Evolutionary conservation across 2,888 invertebrate genomes (phyloP).

Genomic region (Hyposoter dolosus): DNA sequence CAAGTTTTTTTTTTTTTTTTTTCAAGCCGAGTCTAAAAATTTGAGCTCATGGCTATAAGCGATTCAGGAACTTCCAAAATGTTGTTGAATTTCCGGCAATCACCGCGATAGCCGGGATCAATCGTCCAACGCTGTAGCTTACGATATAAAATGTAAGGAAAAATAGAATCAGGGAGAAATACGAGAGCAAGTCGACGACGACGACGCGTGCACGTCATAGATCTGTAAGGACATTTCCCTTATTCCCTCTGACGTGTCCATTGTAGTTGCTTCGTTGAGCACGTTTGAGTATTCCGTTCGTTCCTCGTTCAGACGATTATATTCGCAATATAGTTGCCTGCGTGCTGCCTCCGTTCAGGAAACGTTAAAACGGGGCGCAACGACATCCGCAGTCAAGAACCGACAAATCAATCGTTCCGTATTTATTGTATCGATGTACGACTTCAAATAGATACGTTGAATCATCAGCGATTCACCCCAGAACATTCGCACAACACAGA

Average conservation of each 20-base stretch:
- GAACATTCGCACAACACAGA: background rate
- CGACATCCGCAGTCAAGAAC: constrained; percentile 71
- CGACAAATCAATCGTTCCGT: constrained; percentile 74
- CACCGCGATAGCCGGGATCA: constrained; percentile 18
- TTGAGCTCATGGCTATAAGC: background rate
- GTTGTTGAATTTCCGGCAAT: constrained; percentile 37
- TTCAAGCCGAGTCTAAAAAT: background rate
- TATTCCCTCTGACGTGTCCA: constrained; percentile 64
- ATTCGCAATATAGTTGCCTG: constrained; percentile 39
- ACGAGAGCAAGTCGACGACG: constrained; percentile 55
- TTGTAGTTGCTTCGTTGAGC: constrained; percentile 69
- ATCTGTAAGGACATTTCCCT: constrained; percentile 78
- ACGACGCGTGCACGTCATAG: constrained; percentile 80
- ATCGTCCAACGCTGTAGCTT: constrained; percentile 20
- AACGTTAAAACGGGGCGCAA: constrained; percentile 80
- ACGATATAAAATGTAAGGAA: constrained; percentile 39
- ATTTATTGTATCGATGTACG: constrained; percentile 34
- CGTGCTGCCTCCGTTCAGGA: constrained; percentile 79
- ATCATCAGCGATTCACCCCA: constrained; percentile 63
- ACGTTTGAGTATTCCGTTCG: constrained; percentile 52
- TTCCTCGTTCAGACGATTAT: constrained; percentile 53
- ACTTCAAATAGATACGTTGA: constrained; percentile 71
- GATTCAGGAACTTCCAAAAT: constrained; percentile 34
- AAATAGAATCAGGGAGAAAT: constrained; percentile 36
- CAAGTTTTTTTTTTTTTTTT: too few relatives aligned